Base-by-base conservation (phyloP, 2,888 invertebrate species). In the Acanthosepion pharaonis region DNA sequence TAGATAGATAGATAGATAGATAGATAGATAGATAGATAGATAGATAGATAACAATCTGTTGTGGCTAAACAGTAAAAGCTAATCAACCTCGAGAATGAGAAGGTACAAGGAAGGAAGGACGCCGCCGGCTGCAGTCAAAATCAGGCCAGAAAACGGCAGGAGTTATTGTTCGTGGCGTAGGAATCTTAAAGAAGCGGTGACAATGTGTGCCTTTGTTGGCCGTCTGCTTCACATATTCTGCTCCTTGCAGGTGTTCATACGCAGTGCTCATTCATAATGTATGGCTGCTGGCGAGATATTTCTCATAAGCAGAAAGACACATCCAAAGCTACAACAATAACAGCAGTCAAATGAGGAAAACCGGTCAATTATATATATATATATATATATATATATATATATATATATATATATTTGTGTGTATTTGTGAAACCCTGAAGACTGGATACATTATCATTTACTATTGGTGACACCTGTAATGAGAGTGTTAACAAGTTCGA, bases 121-220 rank as follows among this genome's bases (percentile, higher is more conserved):
- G n/a, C 78, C 78, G 5, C n/a, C 78, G 78, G n/a, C 78, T 78
- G 78, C 78, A 78, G 78, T 78, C n/a, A 78, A 78, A 78, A n/a
- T 78, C 78, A 78, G 78, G 78, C 78, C 78, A 78, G n/a, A 15
- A 78, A 78, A 23, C 78, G n/a, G 78, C 78, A 78, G n/a, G 78
- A n/a, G n/a, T 78, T 78, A 78, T 78, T 78, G n/a, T 78, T 78
- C 78, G 78, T 28, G 78, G 78, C 78, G 78, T 78, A 78, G 78
- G 78, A 78, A 78, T 78, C 78, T 78, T n/a, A n/a, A 78, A n/a
- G 78, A n/a, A n/a, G n/a, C n/a, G 78, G 78, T n/a, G 78, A 78
- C 78, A 78, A 78, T 78, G 78, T 15, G 9, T 33, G n/a, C 8
- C 78, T 78, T 78, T 78, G 78, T 78, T 78, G 78, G n/a, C 11